Evolutionary conservation across 2,113 vertebrate genomes (phyloP).

Genomic region (Cranoglanis bouderius): DNA sequence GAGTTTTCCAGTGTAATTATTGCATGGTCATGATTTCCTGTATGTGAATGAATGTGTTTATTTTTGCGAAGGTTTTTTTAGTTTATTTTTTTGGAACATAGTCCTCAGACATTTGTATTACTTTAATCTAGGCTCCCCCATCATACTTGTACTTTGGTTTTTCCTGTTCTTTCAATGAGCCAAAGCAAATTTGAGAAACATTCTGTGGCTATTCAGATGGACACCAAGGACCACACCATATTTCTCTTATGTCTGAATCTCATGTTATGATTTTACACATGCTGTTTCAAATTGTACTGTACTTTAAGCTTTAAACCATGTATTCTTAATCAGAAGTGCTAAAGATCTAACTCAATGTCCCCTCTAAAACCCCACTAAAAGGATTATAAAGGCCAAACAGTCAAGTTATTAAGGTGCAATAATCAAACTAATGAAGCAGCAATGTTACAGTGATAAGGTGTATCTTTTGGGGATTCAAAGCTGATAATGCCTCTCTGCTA

Average conservation of each 20-base stretch:
- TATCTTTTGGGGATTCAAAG: not conserved
- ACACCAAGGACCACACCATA: conserved; percentile 10
- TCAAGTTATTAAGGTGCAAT: not conserved
- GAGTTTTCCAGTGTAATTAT: conserved; percentile 35
- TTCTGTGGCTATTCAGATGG: not conserved
- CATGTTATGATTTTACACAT: not conserved
- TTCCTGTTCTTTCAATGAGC: conserved; percentile 33
- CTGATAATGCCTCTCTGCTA: not conserved
- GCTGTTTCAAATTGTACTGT: not conserved
- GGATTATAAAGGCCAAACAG: not conserved
- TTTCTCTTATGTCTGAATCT: conserved; percentile 16
- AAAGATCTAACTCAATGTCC: not conserved
- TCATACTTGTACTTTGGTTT: not conserved
- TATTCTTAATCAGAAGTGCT: not conserved
- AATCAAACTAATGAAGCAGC: not conserved
- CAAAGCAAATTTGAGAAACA: conserved; percentile 15
- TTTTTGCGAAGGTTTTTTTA: conserved; percentile 22
- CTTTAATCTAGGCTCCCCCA: conserved; percentile 17
- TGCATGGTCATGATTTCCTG: conserved; percentile 27
- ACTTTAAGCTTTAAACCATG: not conserved
- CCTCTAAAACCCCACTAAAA: not conserved
- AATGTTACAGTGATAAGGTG: not conserved
- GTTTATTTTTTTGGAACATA: not conserved
- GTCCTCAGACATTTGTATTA: not conserved
- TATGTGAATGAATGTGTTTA: conserved; percentile 23